These are phyloP conservation scores for Desmodus rotundus DNA, from an alignment of 2,113 vertebrate species.

Conservation along the genomic window DNA sequence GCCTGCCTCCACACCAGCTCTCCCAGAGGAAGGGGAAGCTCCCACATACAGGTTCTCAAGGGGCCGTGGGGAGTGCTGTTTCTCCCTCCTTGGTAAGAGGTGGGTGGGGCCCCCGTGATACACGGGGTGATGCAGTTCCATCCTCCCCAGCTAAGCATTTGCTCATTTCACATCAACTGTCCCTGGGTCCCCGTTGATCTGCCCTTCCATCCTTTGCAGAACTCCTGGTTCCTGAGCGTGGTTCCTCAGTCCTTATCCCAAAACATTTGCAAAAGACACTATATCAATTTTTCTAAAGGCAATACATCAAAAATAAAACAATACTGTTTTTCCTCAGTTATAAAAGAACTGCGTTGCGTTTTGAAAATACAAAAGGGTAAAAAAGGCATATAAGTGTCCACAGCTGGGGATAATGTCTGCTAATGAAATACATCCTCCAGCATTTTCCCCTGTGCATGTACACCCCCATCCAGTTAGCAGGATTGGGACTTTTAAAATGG, in stretches of 20 bases:
- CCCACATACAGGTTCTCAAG: not conserved
- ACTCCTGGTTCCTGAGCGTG: not conserved
- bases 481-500: not conserved
- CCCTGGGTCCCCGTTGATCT: not conserved
- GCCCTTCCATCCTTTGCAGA: not conserved
- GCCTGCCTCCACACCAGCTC: not conserved
- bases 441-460: not conserved
- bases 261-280: not conserved
- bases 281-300: not conserved
- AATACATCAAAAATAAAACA: not conserved
- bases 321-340: not conserved
- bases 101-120: accelerated
- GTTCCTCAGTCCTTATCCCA: not conserved
- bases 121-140: accelerated
- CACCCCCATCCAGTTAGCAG: not conserved
- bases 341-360: not conserved
- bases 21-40: not conserved
- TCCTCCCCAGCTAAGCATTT: not conserved
- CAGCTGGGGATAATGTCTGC: not conserved
- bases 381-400: not conserved
- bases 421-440: not conserved
- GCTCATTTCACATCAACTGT: not conserved
- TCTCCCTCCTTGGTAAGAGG: not conserved
- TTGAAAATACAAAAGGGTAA: not conserved
- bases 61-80: not conserved